Evolutionary conservation across 2,113 vertebrate genomes (phyloP).

Genomic region (Trogon melanurus): DNA sequence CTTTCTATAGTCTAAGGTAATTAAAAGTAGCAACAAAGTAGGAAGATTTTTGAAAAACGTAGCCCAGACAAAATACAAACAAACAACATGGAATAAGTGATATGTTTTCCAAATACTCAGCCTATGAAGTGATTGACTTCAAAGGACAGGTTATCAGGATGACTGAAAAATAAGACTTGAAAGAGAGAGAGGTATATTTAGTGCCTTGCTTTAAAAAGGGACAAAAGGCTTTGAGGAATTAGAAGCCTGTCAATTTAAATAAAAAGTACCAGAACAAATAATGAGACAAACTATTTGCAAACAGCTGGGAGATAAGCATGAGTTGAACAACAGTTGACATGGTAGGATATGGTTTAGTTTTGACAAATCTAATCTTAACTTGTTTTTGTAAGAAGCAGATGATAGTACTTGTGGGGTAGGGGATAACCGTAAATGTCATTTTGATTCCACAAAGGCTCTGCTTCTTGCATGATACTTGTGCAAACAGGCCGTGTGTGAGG

Average conservation of each 20-base stretch:
- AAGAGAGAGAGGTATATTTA: not conserved
- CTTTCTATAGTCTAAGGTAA: not conserved
- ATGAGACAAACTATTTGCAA: not conserved
- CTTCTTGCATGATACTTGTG: not conserved
- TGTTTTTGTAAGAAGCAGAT: not conserved
- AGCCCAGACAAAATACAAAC: not conserved
- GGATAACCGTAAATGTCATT: not conserved
- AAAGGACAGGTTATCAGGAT: not conserved
- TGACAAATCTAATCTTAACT: not conserved
- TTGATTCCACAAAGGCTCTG: not conserved
- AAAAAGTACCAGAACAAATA: not conserved
- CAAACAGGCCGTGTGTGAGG: not conserved
- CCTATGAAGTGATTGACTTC: not conserved
- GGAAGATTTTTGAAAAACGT: not conserved
- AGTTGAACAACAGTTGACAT: not conserved
- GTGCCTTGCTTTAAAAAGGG: not conserved
- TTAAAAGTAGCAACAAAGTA: not conserved
- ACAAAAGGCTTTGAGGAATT: not conserved
- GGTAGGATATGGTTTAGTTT: not conserved
- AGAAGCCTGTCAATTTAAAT: accelerated
- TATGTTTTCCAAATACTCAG: not conserved
- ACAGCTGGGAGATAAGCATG: not conserved
- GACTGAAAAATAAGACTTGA: not conserved
- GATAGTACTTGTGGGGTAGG: not conserved
- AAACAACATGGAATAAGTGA: not conserved